These are phyloP conservation scores for Cichlasoma orientale DNA, from an alignment of 2,797 vertebrate species.

Conservation along the genomic window DNA sequence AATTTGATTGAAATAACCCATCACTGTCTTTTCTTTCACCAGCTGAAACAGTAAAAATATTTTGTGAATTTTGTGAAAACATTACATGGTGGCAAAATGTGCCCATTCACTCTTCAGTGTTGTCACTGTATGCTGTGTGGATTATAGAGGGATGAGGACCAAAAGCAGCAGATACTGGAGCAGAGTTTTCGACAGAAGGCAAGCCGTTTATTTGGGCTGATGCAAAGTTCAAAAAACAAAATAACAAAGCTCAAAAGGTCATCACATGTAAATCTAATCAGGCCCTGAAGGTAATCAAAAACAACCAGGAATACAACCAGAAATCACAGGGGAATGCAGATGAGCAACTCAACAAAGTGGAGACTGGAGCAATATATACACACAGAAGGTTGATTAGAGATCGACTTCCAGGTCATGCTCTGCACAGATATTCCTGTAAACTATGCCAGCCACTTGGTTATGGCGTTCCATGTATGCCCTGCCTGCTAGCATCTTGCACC, in stretches of 20 bases:
- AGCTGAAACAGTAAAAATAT: constrained; percentile 64
- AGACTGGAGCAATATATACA: background rate
- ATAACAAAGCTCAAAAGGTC: background rate
- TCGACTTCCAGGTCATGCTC: no score
- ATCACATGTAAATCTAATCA: background rate
- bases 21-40: background rate
- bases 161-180: background rate
- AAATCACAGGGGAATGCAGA: background rate
- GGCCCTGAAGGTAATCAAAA: background rate
- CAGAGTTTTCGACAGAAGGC: background rate
- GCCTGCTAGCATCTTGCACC: no score
- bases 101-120: background rate
- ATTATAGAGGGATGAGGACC: background rate
- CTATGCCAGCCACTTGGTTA: no score
- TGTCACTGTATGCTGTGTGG: background rate
- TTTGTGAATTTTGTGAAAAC: constrained; percentile 19
- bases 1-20: background rate
- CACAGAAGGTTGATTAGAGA: background rate
- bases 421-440: no score
- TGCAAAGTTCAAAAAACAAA: background rate
- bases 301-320: background rate
- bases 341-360: background rate
- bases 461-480: no score
- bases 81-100: background rate
- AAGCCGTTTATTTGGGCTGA: background rate